Conservation (phyloP, 2,113 vertebrate species). For the Pitta sordida region DNA sequence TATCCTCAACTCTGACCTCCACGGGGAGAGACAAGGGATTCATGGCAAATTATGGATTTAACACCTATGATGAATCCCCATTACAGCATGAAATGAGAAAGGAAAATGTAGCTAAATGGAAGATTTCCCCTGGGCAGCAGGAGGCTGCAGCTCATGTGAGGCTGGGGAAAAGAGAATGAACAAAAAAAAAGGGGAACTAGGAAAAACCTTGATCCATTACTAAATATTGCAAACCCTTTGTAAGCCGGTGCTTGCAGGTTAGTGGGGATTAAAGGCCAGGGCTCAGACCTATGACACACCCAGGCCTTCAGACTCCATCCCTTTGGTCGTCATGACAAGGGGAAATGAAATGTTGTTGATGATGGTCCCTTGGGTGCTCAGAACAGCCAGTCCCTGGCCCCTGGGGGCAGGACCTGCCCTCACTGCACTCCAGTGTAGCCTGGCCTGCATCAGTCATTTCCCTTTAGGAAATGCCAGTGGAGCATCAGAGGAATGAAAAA, state of each 20-base stretch:
- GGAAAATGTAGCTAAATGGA: slow-evolving; percentile 69
- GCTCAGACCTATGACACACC: rapidly evolving
- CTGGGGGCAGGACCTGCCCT: not conserved
- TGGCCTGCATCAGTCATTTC: not conserved
- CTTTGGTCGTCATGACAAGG: not conserved
- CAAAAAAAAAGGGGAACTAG: not conserved
- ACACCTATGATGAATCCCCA: slow-evolving; percentile 72
- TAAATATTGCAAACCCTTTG: not conserved
- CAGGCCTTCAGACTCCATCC: not conserved
- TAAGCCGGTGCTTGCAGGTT: not conserved
- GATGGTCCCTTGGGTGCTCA: not conserved
- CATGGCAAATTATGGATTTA: slow-evolving; percentile 73
- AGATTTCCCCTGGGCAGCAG: slow-evolving; percentile 58
- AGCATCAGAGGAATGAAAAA: not conserved
- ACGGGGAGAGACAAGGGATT: slow-evolving; percentile 43
- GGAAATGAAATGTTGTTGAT: not conserved
- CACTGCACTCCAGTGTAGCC: rapidly evolving
- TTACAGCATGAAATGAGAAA: slow-evolving; percentile 79
- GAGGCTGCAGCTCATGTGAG: not conserved
- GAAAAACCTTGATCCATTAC: not conserved
- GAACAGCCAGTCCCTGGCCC: not conserved
- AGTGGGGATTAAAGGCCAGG: not conserved
- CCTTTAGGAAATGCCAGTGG: not conserved
- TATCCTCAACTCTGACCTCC: slow-evolving; percentile 35
- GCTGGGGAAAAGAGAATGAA: not conserved